Evolutionary conservation across 2,113 vertebrate species (phyloP).

Genomic region (Pluvianellus socialis): DNA sequence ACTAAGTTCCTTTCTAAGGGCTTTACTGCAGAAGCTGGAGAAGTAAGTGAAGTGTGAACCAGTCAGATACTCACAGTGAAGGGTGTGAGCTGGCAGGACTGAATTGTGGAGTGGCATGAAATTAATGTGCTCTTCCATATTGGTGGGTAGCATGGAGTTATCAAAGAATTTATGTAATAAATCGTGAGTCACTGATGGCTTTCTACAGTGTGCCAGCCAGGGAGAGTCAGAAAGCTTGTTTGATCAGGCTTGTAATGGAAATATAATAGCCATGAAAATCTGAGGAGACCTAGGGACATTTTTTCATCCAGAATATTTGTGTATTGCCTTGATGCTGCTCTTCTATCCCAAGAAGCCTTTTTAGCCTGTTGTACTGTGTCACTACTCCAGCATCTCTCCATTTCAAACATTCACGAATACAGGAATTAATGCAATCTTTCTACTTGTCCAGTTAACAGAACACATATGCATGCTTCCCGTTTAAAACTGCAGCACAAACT

Average conservation of each 20-base stretch:
- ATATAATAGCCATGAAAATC: not conserved
- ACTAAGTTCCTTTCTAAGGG: not conserved
- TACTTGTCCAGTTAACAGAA: not conserved
- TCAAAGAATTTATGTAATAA: not conserved
- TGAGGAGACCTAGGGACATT: not conserved
- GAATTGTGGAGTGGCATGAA: not conserved
- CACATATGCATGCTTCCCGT: not conserved
- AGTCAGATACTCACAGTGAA: not conserved
- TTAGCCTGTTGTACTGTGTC: not conserved
- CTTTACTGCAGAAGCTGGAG: not conserved
- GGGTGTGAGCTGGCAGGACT: not conserved
- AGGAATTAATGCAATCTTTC: not conserved
- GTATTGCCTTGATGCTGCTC: not conserved
- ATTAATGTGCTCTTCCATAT: not conserved
- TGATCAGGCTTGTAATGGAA: not conserved
- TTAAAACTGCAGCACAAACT: not conserved
- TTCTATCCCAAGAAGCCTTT: not conserved
- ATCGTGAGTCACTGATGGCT: not conserved
- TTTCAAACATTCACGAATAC: not conserved
- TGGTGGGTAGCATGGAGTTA: not conserved
- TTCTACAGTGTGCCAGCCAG: not conserved
- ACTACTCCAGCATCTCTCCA: not conserved
- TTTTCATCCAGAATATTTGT: not conserved
- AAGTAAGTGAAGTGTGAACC: not conserved
- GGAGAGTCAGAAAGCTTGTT: not conserved